A percentile compares a stretch with the other conserved stretches of the same genome.
Evolutionary conservation across 1,140 invertebrate genomes (phyloP).

Genomic region (Drosophila murphyi): DNA sequence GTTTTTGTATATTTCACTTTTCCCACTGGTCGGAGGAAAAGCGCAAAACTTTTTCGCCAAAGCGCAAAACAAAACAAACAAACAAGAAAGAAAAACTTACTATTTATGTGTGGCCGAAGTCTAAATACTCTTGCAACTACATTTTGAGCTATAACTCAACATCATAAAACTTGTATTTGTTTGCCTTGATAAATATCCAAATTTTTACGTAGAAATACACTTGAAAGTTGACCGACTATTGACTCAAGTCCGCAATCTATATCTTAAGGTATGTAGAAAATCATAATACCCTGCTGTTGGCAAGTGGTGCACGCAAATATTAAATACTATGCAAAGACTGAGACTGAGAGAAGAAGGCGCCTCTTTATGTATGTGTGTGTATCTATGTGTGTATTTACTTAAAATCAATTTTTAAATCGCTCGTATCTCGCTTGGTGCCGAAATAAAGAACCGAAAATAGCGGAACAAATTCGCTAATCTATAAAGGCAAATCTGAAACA

Average conservation of each 20-base stretch:
- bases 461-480: constrained; percentile 55
- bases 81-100: constrained; percentile 22
- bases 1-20: constrained; percentile 57
- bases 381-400: not conserved
- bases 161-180: too few relatives aligned
- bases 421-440: constrained; percentile 7
- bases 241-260: too few relatives aligned
- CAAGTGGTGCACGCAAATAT: not conserved
- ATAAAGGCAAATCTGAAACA: constrained; percentile 38
- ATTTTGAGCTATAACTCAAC: not conserved
- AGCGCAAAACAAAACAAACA: constrained; percentile 62
- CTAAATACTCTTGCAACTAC: constrained; percentile 5
- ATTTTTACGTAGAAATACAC: too few relatives aligned
- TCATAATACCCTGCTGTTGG: too few relatives aligned
- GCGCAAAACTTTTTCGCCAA: constrained; percentile 61
- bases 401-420: constrained; percentile 46
- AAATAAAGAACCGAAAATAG: constrained; percentile 55
- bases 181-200: not conserved
- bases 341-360: constrained; percentile 21
- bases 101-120: not conserved
- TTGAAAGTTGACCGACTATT: not conserved
- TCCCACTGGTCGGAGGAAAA: constrained; percentile 44
- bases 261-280: not conserved
- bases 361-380: not conserved
- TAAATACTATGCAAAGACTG: constrained; percentile 2